These are phyloP conservation scores for Pseudocheirus occidentalis DNA, from an alignment of 2,797 vertebrate species.

Conservation along the genomic window DNA sequence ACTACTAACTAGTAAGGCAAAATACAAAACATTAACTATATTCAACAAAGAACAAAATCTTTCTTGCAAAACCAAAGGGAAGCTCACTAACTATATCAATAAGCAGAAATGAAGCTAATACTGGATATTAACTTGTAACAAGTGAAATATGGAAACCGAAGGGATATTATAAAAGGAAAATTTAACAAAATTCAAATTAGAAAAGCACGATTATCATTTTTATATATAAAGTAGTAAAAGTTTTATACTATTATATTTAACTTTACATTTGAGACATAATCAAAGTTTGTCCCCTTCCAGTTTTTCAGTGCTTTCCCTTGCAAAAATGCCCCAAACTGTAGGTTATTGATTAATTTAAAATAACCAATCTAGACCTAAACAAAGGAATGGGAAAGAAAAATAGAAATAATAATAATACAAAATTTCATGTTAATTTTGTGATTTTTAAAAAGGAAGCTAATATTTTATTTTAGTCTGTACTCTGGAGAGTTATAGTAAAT, in stretches of 20 bases:
- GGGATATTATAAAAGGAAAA: constrained; percentile 52
- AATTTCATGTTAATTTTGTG: constrained; percentile 4
- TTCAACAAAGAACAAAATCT: constrained; percentile 48
- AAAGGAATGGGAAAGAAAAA: constrained; percentile 62
- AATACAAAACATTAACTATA: constrained; percentile 1
- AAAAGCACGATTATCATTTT: constrained; percentile 60
- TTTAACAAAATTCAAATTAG: constrained; percentile 62
- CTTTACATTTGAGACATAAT: constrained; percentile 56
- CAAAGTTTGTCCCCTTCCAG: constrained; percentile 55
- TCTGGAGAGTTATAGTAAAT: constrained; percentile 34
- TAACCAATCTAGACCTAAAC: constrained; percentile 38
- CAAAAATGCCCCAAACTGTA: constrained; percentile 60
- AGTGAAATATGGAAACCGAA: constrained; percentile 27
- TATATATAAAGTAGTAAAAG: constrained; percentile 56
- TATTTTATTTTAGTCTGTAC: neutral
- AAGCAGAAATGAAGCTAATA: constrained; percentile 29
- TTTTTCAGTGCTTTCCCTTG: constrained; percentile 67
- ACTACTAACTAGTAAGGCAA: constrained; percentile 37
- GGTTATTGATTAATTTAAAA: constrained; percentile 68
- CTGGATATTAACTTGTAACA: neutral
- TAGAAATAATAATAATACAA: constrained; percentile 30
- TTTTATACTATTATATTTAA: constrained; percentile 50
- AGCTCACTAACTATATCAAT: constrained; percentile 32
- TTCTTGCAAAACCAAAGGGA: constrained; percentile 1
- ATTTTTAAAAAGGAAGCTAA: constrained; percentile 46